Evolutionary conservation across 2,113 vertebrate species (phyloP).

Genomic region (Gracilinanus agilis): DNA sequence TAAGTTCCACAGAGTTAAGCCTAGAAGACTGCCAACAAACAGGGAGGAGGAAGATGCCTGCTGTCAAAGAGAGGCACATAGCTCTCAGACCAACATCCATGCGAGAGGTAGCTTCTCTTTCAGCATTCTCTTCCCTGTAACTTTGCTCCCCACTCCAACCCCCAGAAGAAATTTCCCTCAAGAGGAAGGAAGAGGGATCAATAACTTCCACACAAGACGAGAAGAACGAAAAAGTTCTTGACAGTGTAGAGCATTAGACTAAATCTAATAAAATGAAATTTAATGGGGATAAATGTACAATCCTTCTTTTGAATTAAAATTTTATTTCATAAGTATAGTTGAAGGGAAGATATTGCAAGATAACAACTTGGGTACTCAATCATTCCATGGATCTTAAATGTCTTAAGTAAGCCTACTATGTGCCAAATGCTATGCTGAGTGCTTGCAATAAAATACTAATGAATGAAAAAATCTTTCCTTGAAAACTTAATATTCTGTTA

Average conservation of each 20-base stretch:
- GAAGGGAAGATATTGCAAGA: not conserved
- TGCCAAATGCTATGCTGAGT: not conserved
- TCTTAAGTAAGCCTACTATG: not conserved
- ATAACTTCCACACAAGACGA: not conserved
- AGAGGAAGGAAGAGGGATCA: not conserved
- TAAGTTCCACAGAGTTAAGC: not conserved
- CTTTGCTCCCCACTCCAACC: not conserved
- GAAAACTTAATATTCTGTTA: not conserved
- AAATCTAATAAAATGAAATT: not conserved
- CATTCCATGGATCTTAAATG: not conserved
- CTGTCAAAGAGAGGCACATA: not conserved
- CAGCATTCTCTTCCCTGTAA: not conserved
- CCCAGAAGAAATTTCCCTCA: not conserved
- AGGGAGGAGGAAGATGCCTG: not conserved
- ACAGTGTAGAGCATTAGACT: not conserved
- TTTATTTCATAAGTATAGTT: not conserved
- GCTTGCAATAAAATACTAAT: not conserved
- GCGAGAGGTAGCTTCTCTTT: not conserved
- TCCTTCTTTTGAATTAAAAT: conserved; percentile 1
- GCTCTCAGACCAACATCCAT: not conserved
- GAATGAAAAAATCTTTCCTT: not conserved
- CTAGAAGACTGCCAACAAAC: not conserved
- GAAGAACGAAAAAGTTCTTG: not conserved
- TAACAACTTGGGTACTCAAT: not conserved
- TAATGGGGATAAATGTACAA: not conserved